A percentile compares a stretch with the other conserved stretches of the same genome.
Conservation (phyloP, 2,113 vertebrate genomes). For the Labeo catla region DNA sequence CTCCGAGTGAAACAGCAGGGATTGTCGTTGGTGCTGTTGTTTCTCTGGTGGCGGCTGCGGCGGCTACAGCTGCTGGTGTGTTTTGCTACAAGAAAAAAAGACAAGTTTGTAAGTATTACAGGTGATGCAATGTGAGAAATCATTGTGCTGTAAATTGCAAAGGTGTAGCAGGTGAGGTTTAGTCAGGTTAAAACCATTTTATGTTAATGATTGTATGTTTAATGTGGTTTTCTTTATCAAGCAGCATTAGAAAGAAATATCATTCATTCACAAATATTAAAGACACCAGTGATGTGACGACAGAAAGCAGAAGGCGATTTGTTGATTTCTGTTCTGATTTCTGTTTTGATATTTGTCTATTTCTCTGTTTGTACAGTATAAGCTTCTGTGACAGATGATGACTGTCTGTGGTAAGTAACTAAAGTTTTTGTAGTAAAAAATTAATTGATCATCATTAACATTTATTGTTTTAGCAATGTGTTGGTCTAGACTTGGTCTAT, state of each 20-base stretch:
- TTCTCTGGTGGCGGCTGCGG: neutral
- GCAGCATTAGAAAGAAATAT: neutral
- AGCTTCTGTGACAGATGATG: neutral
- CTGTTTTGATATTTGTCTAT: neutral
- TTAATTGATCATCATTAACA: neutral
- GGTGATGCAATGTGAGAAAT: neutral
- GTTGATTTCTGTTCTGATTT: neutral
- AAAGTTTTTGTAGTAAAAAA: neutral
- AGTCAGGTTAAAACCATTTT: neutral
- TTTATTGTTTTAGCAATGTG: neutral
- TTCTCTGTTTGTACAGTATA: neutral
- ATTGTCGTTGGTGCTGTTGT: neutral
- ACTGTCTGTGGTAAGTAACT: neutral
- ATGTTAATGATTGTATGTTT: neutral
- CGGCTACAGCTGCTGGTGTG: neutral
- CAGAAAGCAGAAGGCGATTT: neutral
- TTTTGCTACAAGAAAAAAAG: neutral
- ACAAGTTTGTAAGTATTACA: neutral
- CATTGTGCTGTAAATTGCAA: neutral
- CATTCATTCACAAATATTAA: neutral
- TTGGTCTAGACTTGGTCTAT: neutral
- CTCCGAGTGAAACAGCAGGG: neutral
- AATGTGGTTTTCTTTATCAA: neutral
- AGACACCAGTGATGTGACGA: neutral
- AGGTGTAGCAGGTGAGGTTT: neutral